These are phyloP conservation scores for Carassius auratus DNA, from an alignment of 2,113 vertebrate genomes.

Conservation along the genomic window DNA sequence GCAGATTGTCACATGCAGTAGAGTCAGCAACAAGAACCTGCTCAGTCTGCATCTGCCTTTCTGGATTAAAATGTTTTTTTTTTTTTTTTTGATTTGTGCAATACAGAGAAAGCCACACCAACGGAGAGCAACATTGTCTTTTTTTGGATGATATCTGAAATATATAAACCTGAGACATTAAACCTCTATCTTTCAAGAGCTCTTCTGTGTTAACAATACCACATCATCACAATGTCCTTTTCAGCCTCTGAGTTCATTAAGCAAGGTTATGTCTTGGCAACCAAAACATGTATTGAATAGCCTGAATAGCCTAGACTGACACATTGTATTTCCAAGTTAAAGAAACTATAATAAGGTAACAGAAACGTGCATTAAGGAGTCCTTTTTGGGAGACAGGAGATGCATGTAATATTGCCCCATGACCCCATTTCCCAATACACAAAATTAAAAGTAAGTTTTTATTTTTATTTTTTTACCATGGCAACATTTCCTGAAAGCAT, in stretches of 20 bases:
- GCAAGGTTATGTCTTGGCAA: neutral
- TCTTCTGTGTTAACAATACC: neutral
- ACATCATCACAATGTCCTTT: neutral
- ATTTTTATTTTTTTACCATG: neutral
- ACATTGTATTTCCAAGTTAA: neutral
- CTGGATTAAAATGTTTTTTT: neutral
- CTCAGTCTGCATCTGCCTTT: constrained; percentile 2
- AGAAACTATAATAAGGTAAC: neutral
- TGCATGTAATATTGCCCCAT: neutral
- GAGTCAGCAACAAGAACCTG: neutral
- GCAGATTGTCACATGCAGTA: neutral
- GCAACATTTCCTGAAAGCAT: neutral
- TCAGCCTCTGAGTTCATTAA: neutral
- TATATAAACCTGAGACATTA: neutral
- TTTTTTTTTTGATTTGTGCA: neutral
- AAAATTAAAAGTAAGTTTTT: neutral
- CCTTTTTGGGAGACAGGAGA: neutral
- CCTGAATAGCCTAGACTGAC: neutral
- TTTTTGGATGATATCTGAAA: neutral
- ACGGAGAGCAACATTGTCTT: neutral
- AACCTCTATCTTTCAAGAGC: neutral
- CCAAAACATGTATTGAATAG: neutral
- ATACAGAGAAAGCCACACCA: neutral
- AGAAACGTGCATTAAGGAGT: neutral
- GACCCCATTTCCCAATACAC: neutral